Base-by-base conservation (phyloP, 2,797 vertebrate genomes). In the Synanceia verrucosa region DNA sequence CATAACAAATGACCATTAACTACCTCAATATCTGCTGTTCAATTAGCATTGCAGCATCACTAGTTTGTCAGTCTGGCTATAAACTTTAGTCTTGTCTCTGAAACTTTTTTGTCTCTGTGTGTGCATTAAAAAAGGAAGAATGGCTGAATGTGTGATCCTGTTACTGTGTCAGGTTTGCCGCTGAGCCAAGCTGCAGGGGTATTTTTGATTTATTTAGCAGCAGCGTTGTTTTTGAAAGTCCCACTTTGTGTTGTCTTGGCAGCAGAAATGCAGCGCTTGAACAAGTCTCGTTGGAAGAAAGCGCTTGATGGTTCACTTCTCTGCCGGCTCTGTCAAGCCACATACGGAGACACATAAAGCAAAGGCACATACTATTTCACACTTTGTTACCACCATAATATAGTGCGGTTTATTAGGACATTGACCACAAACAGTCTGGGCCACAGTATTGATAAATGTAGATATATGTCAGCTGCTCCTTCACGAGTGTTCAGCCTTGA, bases 131-230 rank as follows among this genome's bases (percentile, higher is more conserved):
- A 53, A 41, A 29, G 11, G 23, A 6, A 61, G 47, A 63, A 59
- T 39, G 46, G 29, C 55, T 75, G 51, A 66, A 59, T 74, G 43
- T 48, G 46, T 31, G 65, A 57, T 67, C 69, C 19, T 47, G 44
- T 64, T 64, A 26, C 21, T 28, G 23, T 58, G 65, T 81, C 51
- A 46, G 47, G 44, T 50, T 73, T 65, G 66, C 59, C 9, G 16
- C 62, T 59, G 65, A 76, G 76, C 47, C 57, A 41, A 73, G 69
- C 73, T 78, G 58, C 33, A 12, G n/a, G 78, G 44, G 18, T 65
- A 4, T 79, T 78, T 83, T 70, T 80, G 41, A 84, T 88, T 83
- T 80, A 76, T 83, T 79, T 76, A 71, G 70, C 46, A 31, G 70
- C 60, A 21, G 7, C 34, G 56, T 78, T 72, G 57, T 77, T 84